A percentile compares a stretch with the other conserved stretches of the same genome.
These are phyloP conservation scores for Drosophila ambigua DNA, from an alignment of 1,140 invertebrate genomes.

Conservation along the genomic window DNA sequence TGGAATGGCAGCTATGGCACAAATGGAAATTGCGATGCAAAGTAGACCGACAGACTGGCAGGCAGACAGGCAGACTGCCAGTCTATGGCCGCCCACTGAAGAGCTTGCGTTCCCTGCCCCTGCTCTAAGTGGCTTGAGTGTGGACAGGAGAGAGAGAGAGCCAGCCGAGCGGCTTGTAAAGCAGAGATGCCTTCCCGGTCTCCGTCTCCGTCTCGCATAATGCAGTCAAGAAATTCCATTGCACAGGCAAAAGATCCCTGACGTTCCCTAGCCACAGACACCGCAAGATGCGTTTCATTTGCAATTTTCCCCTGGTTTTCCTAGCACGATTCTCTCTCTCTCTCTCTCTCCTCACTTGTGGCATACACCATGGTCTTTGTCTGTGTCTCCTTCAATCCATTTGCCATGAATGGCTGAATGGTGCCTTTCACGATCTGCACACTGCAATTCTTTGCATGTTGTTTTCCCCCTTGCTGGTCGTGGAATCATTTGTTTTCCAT, in stretches of 20 bases:
- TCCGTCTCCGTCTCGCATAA: conserved; percentile 1
- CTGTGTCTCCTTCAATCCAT: too few species aligned
- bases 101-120: too few species aligned
- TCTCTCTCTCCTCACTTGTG: too few species aligned
- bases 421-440: too few species aligned
- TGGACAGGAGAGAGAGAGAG: conserved; percentile 36
- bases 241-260: neutral
- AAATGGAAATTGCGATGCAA: conserved; percentile 46
- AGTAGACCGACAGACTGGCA: conserved; percentile 4
- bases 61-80: conserved; percentile 9
- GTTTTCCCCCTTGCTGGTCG: too few species aligned
- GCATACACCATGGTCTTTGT: too few species aligned
- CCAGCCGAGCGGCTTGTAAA: neutral
- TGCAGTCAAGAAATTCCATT: conserved; percentile 15
- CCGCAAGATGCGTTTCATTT: neutral
- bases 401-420: too few species aligned
- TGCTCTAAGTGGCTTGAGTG: conserved; percentile 38
- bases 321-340: too few species aligned
- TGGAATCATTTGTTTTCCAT: too few species aligned
- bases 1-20: neutral
- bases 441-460: too few species aligned
- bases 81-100: conserved; percentile 13
- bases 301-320: too few species aligned
- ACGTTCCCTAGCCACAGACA: neutral
- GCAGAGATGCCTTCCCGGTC: too few species aligned